Conservation (phyloP, 2,888 invertebrate species). For the Melanchra persicariae region DNA sequence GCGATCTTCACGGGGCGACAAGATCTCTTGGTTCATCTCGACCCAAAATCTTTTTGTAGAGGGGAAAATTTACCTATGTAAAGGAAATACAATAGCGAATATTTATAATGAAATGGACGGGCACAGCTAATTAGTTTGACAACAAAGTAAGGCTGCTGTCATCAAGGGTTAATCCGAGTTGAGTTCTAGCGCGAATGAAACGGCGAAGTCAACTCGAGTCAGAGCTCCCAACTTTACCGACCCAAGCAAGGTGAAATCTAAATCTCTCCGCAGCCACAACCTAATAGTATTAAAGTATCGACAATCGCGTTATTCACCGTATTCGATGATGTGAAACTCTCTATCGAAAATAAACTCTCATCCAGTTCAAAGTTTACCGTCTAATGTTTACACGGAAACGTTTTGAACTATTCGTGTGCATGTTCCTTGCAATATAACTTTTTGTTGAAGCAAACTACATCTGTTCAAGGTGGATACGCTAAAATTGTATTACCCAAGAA, state of each 20-base stretch:
- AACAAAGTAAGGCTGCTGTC: slow-evolving; percentile 68
- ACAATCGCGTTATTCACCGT: slow-evolving; percentile 69
- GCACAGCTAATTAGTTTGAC: slow-evolving; percentile 70
- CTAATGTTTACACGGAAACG: slow-evolving; percentile 42
- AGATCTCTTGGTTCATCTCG: slow-evolving; percentile 55
- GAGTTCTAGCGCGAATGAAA: slow-evolving; percentile 70
- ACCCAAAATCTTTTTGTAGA: slow-evolving; percentile 52
- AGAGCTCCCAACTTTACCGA: slow-evolving; percentile 73
- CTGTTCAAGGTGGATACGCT: slow-evolving; percentile 3
- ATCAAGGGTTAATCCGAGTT: slow-evolving; percentile 75
- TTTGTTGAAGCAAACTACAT: slow-evolving; percentile 21
- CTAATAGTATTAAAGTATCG: slow-evolving; percentile 74
- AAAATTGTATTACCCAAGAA: slow-evolving; percentile 45
- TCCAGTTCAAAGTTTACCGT: slow-evolving; percentile 44
- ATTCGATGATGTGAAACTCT: slow-evolving; percentile 56
- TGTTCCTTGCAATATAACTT: slow-evolving; percentile 19
- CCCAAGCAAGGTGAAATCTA: slow-evolving; percentile 72
- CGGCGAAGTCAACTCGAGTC: slow-evolving; percentile 63
- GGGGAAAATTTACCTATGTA: slow-evolving; percentile 30
- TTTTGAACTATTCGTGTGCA: slow-evolving; percentile 24
- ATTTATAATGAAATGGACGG: slow-evolving; percentile 50
- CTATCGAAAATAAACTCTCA: slow-evolving; percentile 46
- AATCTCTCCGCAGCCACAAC: slow-evolving; percentile 74
- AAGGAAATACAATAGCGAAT: slow-evolving; percentile 56
- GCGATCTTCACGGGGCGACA: slow-evolving; percentile 57